Evolutionary conservation across 2,888 invertebrate species (phyloP).

Genomic region (Ischnus inquisitorius): DNA sequence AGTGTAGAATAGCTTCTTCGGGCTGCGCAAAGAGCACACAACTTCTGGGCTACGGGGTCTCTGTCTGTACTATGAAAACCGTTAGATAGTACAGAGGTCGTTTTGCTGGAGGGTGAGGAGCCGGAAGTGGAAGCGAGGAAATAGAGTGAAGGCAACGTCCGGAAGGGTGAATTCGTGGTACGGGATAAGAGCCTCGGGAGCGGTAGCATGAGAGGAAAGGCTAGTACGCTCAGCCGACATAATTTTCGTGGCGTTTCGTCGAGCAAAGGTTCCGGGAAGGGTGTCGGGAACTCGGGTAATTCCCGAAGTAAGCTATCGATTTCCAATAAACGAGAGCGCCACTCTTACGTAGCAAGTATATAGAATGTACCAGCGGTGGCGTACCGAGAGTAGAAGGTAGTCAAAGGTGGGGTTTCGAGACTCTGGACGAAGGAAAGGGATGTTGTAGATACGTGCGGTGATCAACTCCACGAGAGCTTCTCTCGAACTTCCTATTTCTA

Average conservation of each 20-base stretch:
- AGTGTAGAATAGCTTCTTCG: background rate
- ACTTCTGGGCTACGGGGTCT: background rate
- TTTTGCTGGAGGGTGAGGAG: background rate
- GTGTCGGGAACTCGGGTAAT: conserved; percentile 55
- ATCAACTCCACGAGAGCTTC: conserved; percentile 57
- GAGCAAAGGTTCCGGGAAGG: conserved; percentile 23
- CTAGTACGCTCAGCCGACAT: conserved; percentile 23
- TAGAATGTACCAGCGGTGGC: background rate
- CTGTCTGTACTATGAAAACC: conserved; percentile 1
- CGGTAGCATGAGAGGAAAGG: conserved; percentile 1
- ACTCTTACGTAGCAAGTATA: conserved; percentile 15
- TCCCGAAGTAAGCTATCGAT: conserved; percentile 60
- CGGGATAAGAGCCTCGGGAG: background rate
- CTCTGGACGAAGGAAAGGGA: conserved; percentile 44
- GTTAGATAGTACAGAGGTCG: conserved; percentile 1
- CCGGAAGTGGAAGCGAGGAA: conserved; percentile 25
- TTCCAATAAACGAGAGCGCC: conserved; percentile 53
- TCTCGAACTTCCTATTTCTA: conserved; percentile 40
- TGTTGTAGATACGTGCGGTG: conserved; percentile 49
- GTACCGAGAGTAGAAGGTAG: conserved; percentile 10
- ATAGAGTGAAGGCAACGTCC: conserved; percentile 31
- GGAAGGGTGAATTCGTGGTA: conserved; percentile 9
- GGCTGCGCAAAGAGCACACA: background rate
- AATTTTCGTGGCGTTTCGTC: conserved; percentile 47
- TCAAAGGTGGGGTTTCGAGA: conserved; percentile 28